Base-by-base conservation (phyloP, 2,113 vertebrate genomes). In the Pao palembangensis region DNA sequence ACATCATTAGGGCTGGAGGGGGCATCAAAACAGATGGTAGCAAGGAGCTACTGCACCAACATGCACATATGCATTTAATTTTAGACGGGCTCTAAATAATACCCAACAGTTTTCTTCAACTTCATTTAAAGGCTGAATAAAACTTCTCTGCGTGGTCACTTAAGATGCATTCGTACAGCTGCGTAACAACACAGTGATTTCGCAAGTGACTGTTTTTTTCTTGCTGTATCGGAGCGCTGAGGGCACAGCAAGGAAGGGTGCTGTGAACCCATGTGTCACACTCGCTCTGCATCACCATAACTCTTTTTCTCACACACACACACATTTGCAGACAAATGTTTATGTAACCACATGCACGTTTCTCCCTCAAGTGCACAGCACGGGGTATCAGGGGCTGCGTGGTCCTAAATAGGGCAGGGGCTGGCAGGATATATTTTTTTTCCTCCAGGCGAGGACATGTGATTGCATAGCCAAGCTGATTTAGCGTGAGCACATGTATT, bases 191-290 rank as follows among this genome's bases (percentile, higher is more conserved):
- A 38, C 34, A 38, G 11, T 12, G 47, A 21, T 46, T 20, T 4
- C 19, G 51, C 17, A 25, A 51, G 55, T 50, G 49, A 12, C 38
- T 46, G 34, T 57, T 43, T 66, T 64, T 67, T 58, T 28, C 0
- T 50, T 52, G n/a, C 52, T 69, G 71, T 73, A 72, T 50, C 28
- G 11, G 21, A 51, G 18, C 48, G 77, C 71, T 69, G 64, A 6
- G 1, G 69, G 71, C 63, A 58, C 60, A 53, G 51, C 10, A 28
- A 66, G 80, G 72, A 59, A 44, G 73, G 82, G 65, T 76, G 83
- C 85, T 85, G 86, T 66, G 77, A 78, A 61, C 70, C 77, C 73
- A 77, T 82, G 80, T 84, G 79, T 86, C 86, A 81, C 25, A 72
- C 50, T 34, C 34, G 58, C 77, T 76, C 68, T 57, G 57, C 71